Percentiles rank a stretch among this genome's conserved stretches.
phyloP scores from a whole-genome alignment of 1,140 invertebrate genomes.

The Ostrea denselamellosa region DNA sequence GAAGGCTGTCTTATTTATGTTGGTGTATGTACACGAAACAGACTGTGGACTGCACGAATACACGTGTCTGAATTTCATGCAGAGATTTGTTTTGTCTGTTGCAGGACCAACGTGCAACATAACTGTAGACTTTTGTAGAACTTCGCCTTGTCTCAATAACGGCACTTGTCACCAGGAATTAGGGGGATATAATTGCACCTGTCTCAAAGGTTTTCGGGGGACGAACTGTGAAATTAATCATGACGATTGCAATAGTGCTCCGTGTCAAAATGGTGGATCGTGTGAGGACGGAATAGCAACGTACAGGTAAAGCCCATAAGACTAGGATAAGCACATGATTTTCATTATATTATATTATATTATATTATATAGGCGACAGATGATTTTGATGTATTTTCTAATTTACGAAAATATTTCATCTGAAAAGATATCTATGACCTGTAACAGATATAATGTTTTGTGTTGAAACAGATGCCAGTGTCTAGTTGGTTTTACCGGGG shows the following conservation, averaged over 20 bases:
- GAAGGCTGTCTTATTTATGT: no score
- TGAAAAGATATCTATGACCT: neutral
- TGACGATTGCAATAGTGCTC: conserved; percentile 68
- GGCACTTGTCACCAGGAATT: conserved; percentile 88
- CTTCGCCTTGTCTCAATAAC: conserved; percentile 91
- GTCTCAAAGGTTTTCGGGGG: conserved; percentile 68
- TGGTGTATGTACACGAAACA: neutral
- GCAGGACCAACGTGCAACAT: conserved; percentile 93
- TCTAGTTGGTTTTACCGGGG: conserved; percentile 64
- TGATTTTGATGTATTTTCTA: no score
- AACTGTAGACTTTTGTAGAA: conserved; percentile 73
- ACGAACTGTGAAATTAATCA: conserved; percentile 72
- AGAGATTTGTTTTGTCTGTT: neutral
- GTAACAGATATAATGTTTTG: neutral
- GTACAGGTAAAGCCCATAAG: conserved; percentile 56
- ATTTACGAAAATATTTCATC: neutral
- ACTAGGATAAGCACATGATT: no score
- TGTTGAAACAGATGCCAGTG: conserved; percentile 66
- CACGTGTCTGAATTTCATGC: no score
- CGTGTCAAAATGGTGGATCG: conserved; percentile 85
- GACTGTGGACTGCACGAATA: no score
- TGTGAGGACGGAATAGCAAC: conserved; percentile 80
- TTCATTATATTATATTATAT: no score
- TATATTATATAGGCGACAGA: no score
- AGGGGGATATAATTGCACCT: conserved; percentile 72